Percentiles rank a stretch among this genome's conserved stretches.
phyloP scores from a whole-genome alignment of 2,797 vertebrate species.

The Pseudocheirus occidentalis region DNA sequence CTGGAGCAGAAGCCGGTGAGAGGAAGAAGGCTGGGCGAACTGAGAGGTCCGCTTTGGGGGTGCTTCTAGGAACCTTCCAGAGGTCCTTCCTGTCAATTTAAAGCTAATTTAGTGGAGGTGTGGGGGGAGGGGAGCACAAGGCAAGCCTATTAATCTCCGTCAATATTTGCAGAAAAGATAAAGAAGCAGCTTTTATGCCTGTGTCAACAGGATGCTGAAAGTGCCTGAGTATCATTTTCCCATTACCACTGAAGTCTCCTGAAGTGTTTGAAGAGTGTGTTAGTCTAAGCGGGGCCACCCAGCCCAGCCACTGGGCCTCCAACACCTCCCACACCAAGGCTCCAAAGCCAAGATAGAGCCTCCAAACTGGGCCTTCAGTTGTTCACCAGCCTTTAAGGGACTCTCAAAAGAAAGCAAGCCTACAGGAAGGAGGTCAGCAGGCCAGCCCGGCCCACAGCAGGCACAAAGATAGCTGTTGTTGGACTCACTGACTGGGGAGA shows the following conservation, averaged over 20 bases:
- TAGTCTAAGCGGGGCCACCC: slow-evolving; percentile 2
- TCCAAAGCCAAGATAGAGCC: neutral
- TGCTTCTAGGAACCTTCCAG: neutral
- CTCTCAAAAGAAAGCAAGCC: neutral
- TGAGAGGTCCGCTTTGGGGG: neutral
- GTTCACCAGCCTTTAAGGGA: neutral
- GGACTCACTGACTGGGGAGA: neutral
- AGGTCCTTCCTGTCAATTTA: slow-evolving; percentile 57
- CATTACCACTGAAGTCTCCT: neutral
- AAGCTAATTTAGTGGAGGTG: slow-evolving; percentile 50
- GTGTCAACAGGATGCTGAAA: neutral
- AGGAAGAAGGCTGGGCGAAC: neutral
- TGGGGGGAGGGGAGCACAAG: slow-evolving; percentile 23
- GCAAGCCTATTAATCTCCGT: slow-evolving; percentile 45
- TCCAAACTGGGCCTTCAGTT: slow-evolving; percentile 14
- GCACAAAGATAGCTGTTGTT: too few species aligned
- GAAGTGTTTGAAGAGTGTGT: slow-evolving; percentile 43
- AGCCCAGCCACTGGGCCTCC: slow-evolving; percentile 35
- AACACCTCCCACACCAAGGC: neutral
- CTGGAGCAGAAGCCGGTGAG: neutral
- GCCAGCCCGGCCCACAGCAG: neutral
- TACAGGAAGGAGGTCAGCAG: accelerated
- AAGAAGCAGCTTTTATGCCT: slow-evolving; percentile 4
- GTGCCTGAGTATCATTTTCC: slow-evolving; percentile 42
- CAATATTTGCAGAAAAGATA: slow-evolving; percentile 43